Evolutionary conservation across 2,113 vertebrate species (phyloP), one percentile per base, ranked within the genome.

Genomic region (Phasianus colchicus): DNA sequence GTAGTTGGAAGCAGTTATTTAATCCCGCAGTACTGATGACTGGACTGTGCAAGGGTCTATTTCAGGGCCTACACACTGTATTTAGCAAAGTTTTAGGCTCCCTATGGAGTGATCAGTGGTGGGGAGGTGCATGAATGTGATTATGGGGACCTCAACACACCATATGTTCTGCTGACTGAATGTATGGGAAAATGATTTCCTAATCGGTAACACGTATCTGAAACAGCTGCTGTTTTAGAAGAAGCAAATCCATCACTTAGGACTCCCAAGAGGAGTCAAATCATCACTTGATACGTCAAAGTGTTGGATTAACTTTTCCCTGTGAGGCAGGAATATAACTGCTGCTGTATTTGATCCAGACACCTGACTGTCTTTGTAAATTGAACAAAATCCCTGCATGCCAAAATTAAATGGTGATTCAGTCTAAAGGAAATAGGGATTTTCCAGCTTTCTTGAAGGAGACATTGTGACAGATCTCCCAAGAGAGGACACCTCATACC

Each of bases 211-310:
- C 65, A 90, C 47, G 60, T 86, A 92, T 88, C 81, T 88, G 89
- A 85, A 94, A 71, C 93, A 97, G 75, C 87, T 97, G 93, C 87
- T 96, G 79, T 63, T 87, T 94, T 74, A 91, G 79, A 96, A 93
- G 85, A 60, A 91, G 87, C 36, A 81, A 89, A 95, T 92, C 89
- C 76, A 90, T 96, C 90, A 96, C 82, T 60, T 73, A 79, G 66
- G 83, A 86, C 75, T 93, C 94, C 85, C 92, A 91, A 86, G 83
- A 92, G 88, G 69, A 94, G 89, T 87, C 52, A 96, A 75, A 95
- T 90, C 86, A 92, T 89, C 88, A 81, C 75, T 86, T 83, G 89
- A 71, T 91, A 89, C 2, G 4, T 93, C 47, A 45, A 88, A 96
- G 54, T 87, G 81, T 65, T 90, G 82, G 63, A 85, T 90, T 85